These are phyloP conservation scores for Siniperca obscura DNA, from an alignment of 2,797 vertebrate genomes.

Conservation along the genomic window DNA sequence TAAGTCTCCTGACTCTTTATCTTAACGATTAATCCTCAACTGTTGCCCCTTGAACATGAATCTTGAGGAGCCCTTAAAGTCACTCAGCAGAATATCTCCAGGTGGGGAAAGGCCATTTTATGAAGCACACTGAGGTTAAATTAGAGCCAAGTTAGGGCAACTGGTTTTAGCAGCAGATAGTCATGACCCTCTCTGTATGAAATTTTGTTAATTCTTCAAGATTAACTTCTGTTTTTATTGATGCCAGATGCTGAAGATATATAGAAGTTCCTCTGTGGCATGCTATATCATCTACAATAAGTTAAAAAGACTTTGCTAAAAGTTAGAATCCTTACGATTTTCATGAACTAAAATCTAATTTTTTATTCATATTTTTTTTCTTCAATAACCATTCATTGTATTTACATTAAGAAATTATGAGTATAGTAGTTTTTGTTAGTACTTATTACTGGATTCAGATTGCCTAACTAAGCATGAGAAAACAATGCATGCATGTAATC, in stretches of 20 bases:
- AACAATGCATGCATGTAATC: background rate
- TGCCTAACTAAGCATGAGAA: background rate
- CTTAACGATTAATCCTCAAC: conserved; percentile 1
- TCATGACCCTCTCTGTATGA: background rate
- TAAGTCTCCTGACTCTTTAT: background rate
- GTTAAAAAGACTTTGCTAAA: too few relatives aligned
- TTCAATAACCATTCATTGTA: background rate
- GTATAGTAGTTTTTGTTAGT: background rate
- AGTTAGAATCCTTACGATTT: too few relatives aligned
- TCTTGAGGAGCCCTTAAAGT: background rate
- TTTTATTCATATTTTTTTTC: background rate
- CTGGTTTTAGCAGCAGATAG: conserved; percentile 23
- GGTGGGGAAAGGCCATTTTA: conserved; percentile 31
- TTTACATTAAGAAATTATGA: background rate
- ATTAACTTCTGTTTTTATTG: background rate
- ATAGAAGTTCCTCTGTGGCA: background rate
- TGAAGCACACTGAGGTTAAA: conserved; percentile 49
- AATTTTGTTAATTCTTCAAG: background rate
- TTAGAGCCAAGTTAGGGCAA: conserved; percentile 19
- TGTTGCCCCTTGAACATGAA: conserved; percentile 13
- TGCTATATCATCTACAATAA: background rate
- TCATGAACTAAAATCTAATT: too few relatives aligned
- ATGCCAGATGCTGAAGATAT: background rate
- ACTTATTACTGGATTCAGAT: background rate
- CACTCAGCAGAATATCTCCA: background rate